Conservation (phyloP, 2,797 vertebrate genomes). For the Alca torda region DNA sequence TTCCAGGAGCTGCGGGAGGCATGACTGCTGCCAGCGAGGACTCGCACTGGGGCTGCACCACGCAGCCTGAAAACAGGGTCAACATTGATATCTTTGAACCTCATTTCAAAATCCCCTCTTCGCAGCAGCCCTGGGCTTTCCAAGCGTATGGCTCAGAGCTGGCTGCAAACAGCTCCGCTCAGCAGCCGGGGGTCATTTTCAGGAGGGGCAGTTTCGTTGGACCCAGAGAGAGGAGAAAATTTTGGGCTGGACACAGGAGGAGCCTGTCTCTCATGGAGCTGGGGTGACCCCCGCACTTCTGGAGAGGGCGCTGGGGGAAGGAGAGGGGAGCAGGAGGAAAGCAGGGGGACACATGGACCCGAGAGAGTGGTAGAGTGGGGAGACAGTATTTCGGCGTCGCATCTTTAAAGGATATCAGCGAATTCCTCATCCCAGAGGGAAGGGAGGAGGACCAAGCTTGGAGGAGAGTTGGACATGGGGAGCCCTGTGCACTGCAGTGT, state of each 20-base stretch:
- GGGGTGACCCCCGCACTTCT: background rate
- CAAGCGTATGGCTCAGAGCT: background rate
- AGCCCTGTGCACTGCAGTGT: background rate
- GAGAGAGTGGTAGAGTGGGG: background rate
- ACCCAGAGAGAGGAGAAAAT: background rate
- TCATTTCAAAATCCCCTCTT: background rate
- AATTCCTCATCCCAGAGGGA: background rate
- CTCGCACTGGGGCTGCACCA: background rate
- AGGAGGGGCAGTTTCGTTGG: background rate
- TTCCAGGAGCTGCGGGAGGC: background rate
- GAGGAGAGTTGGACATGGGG: background rate
- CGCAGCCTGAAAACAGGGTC: background rate
- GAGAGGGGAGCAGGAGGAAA: background rate
- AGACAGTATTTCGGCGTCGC: background rate
- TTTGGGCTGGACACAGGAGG: background rate
- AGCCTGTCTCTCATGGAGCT: too few relatives aligned
- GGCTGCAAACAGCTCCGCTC: background rate
- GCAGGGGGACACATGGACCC: background rate
- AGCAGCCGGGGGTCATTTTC: background rate
- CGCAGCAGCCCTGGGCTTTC: background rate
- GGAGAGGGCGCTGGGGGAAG: background rate
- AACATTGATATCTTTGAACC: background rate
- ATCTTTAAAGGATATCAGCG: background rate
- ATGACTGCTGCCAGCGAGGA: accelerated
- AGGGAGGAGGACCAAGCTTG: background rate